phyloP scores from a whole-genome alignment of 2,113 vertebrate species.

The Merops nubicus region DNA sequence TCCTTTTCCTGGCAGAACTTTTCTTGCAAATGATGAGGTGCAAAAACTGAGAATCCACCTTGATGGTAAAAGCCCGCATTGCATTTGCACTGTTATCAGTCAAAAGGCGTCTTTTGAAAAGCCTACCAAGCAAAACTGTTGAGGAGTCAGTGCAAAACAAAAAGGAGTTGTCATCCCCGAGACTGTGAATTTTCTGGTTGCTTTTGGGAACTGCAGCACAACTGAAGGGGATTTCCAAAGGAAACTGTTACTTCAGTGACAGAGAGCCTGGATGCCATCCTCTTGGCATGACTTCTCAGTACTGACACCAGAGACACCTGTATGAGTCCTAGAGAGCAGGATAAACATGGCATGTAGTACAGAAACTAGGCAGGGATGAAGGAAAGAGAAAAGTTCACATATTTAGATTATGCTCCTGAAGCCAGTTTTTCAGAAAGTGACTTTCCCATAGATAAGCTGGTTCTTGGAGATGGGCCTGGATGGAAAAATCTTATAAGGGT shows the following conservation, averaged over 20 bases:
- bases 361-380: background rate
- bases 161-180: background rate
- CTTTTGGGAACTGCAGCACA: background rate
- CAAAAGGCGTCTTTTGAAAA: background rate
- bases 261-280: background rate
- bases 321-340: background rate
- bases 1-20: slow-evolving; percentile 4
- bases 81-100: background rate
- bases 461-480: background rate
- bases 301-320: background rate
- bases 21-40: background rate
- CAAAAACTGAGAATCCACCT: background rate
- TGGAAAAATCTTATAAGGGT: background rate
- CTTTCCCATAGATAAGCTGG: background rate
- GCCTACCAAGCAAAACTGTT: background rate
- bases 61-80: background rate
- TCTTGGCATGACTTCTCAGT: background rate
- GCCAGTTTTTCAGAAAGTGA: background rate
- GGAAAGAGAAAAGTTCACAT: background rate
- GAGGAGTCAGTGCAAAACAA: background rate
- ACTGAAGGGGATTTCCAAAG: background rate
- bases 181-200: background rate
- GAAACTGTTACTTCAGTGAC: background rate
- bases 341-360: background rate
- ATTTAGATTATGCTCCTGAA: background rate